Evolutionary conservation across 2,113 vertebrate genomes (phyloP).

Genomic region (Chascanopsetta lugubris): DNA sequence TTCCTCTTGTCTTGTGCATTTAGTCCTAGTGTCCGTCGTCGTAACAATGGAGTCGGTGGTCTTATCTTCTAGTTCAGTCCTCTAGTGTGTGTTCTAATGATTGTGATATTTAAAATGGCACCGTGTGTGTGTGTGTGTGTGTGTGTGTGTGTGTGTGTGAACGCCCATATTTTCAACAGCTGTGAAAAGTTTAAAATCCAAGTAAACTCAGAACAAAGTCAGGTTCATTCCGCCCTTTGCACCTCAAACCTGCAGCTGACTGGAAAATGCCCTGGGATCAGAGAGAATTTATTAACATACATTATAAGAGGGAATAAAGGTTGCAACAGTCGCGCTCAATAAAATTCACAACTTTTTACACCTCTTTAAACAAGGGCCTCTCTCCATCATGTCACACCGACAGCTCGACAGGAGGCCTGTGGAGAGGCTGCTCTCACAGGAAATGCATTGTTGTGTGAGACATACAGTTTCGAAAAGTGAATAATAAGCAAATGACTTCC

Average conservation of each 20-base stretch:
- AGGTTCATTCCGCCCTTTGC: neutral
- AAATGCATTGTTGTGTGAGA: neutral
- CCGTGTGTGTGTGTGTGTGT: no score
- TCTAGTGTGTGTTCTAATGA: no score
- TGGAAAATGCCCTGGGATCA: neutral
- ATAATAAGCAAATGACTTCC: no score
- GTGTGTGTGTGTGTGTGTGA: no score
- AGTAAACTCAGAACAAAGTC: neutral
- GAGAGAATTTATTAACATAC: neutral
- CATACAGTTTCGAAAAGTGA: no score
- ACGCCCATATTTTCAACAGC: no score
- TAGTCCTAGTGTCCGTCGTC: no score
- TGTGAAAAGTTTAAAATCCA: neutral
- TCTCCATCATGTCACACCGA: neutral
- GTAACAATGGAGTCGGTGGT: no score
- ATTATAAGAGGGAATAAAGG: neutral
- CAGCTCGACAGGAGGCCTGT: neutral
- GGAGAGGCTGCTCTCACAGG: neutral
- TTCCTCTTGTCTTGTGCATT: no score
- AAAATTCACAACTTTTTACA: neutral
- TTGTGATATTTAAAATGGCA: no score
- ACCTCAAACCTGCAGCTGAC: neutral
- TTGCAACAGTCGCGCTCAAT: neutral
- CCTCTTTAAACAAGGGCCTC: neutral
- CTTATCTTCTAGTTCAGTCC: no score